These are phyloP conservation scores for Leptatherina wallacei DNA, from an alignment of 2,797 vertebrate species.

Conservation along the genomic window DNA sequence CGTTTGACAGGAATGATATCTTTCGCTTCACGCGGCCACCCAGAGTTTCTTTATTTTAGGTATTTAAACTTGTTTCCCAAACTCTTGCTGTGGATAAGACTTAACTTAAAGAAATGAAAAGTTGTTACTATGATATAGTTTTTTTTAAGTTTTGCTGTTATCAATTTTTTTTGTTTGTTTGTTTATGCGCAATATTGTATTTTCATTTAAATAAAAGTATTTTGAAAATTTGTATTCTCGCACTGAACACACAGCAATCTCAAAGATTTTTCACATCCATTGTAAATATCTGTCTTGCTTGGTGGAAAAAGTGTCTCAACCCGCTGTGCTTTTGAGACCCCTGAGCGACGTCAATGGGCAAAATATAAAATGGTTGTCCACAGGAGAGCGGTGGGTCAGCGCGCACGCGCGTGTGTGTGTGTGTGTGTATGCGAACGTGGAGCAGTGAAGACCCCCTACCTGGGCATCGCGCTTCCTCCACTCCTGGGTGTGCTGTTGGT, in stretches of 20 bases:
- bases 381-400: conserved; percentile 63
- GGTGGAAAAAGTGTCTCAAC: conserved; percentile 56
- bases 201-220: conserved; percentile 10
- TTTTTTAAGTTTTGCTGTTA: background rate
- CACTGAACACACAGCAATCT: conserved; percentile 2
- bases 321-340: conserved; percentile 73
- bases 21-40: conserved; percentile 85
- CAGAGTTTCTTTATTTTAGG: conserved; percentile 86
- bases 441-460: conserved; percentile 88
- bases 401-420: conserved; percentile 10
- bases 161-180: conserved; percentile 12
- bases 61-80: conserved; percentile 78
- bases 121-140: conserved; percentile 1
- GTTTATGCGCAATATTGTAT: background rate
- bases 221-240: background rate
- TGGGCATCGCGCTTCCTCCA: conserved; percentile 91
- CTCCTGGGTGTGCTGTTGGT: conserved; percentile 90
- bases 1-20: conserved; percentile 80
- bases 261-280: conserved; percentile 12
- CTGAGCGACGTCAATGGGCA: conserved; percentile 58
- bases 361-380: conserved; percentile 72
- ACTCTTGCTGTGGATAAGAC: conserved; percentile 53
- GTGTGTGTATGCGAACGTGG: conserved; percentile 41
- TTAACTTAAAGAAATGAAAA: conserved; percentile 16
- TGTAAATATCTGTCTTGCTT: conserved; percentile 36